Percentiles rank a stretch among this genome's conserved stretches.
phyloP scores from a whole-genome alignment of 2,888 invertebrate species.

The Pyrgus malvae region DNA sequence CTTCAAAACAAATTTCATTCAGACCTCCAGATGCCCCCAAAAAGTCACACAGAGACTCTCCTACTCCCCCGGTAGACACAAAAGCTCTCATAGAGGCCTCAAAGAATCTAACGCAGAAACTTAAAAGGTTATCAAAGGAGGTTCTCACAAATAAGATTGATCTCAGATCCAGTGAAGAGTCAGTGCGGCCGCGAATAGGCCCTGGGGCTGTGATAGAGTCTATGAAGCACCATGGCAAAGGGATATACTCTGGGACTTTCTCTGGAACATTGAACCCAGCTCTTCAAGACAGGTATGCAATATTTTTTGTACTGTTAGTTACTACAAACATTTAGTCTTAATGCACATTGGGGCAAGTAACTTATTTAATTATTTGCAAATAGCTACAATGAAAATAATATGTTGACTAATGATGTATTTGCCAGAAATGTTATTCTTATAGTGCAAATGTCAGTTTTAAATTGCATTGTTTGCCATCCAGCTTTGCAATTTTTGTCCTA shows the following conservation, averaged over 20 bases:
- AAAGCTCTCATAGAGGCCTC: conserved; percentile 94
- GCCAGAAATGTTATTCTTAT: too few relatives aligned
- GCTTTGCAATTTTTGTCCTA: too few relatives aligned
- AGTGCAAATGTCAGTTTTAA: too few relatives aligned
- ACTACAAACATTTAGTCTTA: too few relatives aligned
- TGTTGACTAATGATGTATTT: too few relatives aligned
- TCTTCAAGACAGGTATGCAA: conserved; percentile 88
- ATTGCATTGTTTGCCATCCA: too few relatives aligned
- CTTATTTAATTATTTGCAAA: too few relatives aligned
- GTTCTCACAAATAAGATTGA: conserved; percentile 88
- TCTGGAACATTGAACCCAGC: conserved; percentile 97
- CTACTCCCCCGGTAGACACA: conserved; percentile 82
- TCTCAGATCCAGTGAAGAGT: conserved; percentile 71
- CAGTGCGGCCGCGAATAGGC: conserved; percentile 70
- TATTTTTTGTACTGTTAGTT: neutral
- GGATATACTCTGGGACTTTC: conserved; percentile 97
- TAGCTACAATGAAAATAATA: too few relatives aligned
- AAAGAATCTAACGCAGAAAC: conserved; percentile 94
- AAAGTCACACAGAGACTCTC: conserved; percentile 59
- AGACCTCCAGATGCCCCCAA: conserved; percentile 65
- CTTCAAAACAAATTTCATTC: conserved; percentile 63
- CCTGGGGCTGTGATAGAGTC: conserved; percentile 93
- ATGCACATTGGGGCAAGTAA: too few relatives aligned
- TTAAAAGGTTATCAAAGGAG: conserved; percentile 94
- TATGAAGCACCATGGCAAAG: conserved; percentile 96